Base-by-base conservation (phyloP, 2,888 invertebrate genomes). In the Druceiella hillmani region DNA sequence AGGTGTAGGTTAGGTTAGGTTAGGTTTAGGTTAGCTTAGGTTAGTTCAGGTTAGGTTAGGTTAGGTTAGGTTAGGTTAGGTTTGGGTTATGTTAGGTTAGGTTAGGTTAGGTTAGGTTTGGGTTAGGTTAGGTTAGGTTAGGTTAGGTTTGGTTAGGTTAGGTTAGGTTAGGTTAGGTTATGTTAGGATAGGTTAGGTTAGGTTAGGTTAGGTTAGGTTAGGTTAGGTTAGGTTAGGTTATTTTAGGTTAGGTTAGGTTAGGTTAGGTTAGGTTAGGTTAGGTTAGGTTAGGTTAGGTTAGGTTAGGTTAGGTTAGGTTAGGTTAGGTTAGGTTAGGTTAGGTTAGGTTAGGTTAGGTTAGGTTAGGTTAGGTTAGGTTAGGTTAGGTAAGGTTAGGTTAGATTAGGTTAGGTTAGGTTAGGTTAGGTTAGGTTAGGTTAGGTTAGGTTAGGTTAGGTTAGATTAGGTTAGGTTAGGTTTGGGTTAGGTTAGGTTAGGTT, bases 241-340 rank as follows among this genome's bases (percentile, higher is more conserved):
- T 36, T 36, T 40, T 40, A 32, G 40, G 42, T 42, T 42, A 28
- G 42, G 42, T 42, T 48, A 17, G 45, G 46, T 41, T 48, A 36
- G 39, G 47, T 46, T 47, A 31, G 45, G 46, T 44, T 47, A 34
- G 44, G 44, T 44, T 44, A 34, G 44, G 32, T 44, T 46, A 38
- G 43, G 46, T 46, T 48, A 43, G 46, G 46, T 46, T 48, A 43
- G 44, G 45, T 45, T 45, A 41, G 47, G 33, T 46, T 41, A 25
- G 43, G 46, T 45, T 46, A 29, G 47, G 47, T 45, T 45, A 22
- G 47, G 44, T 46, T 45, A 43, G 47, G 46, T 48, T 46, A 46
- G 32, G 32, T 32, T 32, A 17, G 32, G 32, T 32, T 32, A 32
- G 32, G 32, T 32, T 22, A 33, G 42, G 29, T 32, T 27, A 31